Conservation (phyloP, 2,113 vertebrate species). For the Zapornia atra region DNA sequence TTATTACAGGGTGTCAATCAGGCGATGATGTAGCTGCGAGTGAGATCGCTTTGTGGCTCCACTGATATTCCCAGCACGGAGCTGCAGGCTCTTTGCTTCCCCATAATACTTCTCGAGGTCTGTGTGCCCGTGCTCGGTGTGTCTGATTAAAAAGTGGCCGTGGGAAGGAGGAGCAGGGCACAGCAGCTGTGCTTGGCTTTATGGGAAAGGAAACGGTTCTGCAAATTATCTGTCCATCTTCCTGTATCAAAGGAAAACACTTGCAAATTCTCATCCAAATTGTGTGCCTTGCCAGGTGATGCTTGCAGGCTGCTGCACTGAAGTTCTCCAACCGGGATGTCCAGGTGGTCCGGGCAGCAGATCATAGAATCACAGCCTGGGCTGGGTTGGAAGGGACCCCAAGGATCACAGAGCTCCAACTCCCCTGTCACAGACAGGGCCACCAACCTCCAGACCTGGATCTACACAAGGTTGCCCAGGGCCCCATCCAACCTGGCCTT, state of each 20-base stretch:
- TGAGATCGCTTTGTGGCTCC: neutral
- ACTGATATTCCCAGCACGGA: slow-evolving; percentile 5
- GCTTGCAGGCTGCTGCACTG: neutral
- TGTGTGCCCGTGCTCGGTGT: neutral
- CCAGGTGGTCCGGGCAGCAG: neutral
- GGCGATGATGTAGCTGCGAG: neutral
- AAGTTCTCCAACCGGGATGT: neutral
- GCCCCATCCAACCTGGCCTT: too few species aligned
- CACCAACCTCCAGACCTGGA: too few species aligned
- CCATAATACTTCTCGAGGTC: neutral
- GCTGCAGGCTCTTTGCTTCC: neutral
- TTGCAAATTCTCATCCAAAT: neutral
- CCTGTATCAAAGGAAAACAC: neutral
- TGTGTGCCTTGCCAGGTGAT: neutral
- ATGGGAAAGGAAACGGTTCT: neutral
- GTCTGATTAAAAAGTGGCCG: neutral
- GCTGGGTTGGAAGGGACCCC: too few species aligned
- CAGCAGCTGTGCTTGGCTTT: neutral
- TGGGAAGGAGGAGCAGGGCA: neutral
- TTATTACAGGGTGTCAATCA: slow-evolving; percentile 65
- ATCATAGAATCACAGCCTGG: too few species aligned
- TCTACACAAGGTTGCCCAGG: too few species aligned
- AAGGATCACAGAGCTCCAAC: too few species aligned
- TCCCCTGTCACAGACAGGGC: too few species aligned
- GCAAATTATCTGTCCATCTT: neutral